phyloP scores from a whole-genome alignment of 92 coral and sea anemone species.

The Isaurus tuberculatus region DNA sequence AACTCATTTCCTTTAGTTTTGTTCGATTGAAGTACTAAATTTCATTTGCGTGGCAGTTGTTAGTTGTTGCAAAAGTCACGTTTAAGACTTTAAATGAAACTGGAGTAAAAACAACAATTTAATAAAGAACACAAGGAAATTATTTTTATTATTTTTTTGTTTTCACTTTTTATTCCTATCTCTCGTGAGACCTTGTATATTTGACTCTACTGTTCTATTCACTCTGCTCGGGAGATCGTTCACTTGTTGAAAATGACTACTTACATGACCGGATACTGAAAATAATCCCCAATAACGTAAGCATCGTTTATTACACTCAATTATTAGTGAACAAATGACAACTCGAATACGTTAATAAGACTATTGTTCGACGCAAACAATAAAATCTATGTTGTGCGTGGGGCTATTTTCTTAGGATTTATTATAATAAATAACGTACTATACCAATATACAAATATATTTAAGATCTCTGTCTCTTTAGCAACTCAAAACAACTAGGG shows the following conservation, averaged over 20 bases:
- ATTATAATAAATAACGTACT: constrained; percentile 13
- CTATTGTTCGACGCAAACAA: constrained; percentile 35
- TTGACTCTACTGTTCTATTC: neutral
- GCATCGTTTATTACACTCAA: constrained; percentile 34
- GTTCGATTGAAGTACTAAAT: neutral
- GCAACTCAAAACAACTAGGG: constrained; percentile 32
- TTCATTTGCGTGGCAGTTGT: neutral
- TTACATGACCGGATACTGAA: constrained; percentile 6
- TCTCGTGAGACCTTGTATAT: neutral
- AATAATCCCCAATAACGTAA: constrained; percentile 30
- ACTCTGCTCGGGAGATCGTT: neutral
- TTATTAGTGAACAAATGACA: constrained; percentile 24
- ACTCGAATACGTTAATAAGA: constrained; percentile 8
- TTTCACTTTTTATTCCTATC: neutral
- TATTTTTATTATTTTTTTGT: neutral
- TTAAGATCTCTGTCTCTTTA: constrained; percentile 27
- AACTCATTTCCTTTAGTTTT: neutral
- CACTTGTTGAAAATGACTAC: neutral
- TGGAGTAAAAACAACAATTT: neutral
- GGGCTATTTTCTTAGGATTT: constrained; percentile 21
- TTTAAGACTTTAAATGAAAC: neutral
- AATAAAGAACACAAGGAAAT: neutral
- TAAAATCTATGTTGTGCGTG: neutral
- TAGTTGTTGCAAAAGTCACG: neutral
- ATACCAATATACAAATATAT: constrained; percentile 9